Percentiles rank a stretch among this genome's conserved stretches.
phyloP scores from a whole-genome alignment of 2,888 invertebrate genomes.

The Eristalinus sepulchralis region DNA sequence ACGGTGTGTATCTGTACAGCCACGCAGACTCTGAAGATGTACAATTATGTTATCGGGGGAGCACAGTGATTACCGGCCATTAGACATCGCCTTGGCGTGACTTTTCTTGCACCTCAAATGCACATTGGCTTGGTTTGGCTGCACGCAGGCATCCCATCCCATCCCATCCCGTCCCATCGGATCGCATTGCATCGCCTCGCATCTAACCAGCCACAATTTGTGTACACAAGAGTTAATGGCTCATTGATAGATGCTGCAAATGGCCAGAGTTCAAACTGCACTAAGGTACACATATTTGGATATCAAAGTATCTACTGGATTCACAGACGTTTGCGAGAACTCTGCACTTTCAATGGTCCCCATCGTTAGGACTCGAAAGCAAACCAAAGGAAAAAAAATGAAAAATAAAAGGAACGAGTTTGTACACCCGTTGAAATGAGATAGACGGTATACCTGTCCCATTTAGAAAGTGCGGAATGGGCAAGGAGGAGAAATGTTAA shows the following conservation, averaged over 20 bases:
- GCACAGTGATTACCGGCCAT: conserved; percentile 50
- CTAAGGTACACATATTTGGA: conserved; percentile 50
- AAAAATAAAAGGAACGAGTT: background rate
- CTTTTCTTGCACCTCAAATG: conserved; percentile 52
- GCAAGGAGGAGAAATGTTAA: conserved; percentile 24
- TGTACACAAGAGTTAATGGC: conserved; percentile 50
- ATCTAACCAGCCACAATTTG: conserved; percentile 51
- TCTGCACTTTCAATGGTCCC: background rate
- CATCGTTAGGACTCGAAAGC: background rate
- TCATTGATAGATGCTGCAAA: conserved; percentile 61
- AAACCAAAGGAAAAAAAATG: background rate
- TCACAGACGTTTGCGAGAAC: conserved; percentile 20
- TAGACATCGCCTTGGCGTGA: conserved; percentile 44
- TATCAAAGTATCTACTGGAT: conserved; percentile 11
- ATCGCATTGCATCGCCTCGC: background rate
- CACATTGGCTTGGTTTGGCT: background rate
- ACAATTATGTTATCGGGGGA: conserved; percentile 36
- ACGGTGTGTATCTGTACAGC: background rate
- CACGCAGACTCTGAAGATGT: background rate
- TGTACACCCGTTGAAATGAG: background rate
- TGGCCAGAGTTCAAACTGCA: conserved; percentile 63
- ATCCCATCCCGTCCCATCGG: too few relatives aligned
- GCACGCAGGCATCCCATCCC: background rate
- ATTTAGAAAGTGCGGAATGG: conserved; percentile 22
- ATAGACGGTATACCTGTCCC: conserved; percentile 1